Evolutionary conservation across 2,113 vertebrate genomes (phyloP), one percentile per base, ranked within the genome.

Genomic region (Acrocephalus kingi): DNA sequence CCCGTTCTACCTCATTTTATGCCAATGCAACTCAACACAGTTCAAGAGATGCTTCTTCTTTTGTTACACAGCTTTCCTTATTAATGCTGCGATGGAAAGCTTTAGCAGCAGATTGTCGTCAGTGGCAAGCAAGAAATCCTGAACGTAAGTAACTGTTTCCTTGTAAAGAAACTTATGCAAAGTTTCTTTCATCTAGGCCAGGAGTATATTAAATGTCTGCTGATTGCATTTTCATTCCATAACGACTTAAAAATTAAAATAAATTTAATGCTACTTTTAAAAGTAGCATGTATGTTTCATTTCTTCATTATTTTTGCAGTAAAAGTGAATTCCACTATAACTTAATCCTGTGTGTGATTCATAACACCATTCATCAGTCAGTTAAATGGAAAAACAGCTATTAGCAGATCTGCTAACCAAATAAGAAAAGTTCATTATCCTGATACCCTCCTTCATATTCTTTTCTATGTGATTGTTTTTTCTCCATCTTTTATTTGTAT

Each of bases 71-170:
- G 98, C 11, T 96, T 16, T 85, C 95, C 49, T 49, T 98, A 71
- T 95, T 97, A 91, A 73, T 85, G 68, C 78, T 78, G 87, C 90
- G 7, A 48, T 13, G 67, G 59, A 98, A 97, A 81, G 81, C 81
- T 93, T 90, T 98, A 84, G 23, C 66, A n/a, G 94, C 23, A 5
- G 97, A 98, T 68, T 67, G 33, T 54, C 68, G 4, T 64, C 93
- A 97, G 6, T 98, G 96, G 97, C 89, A 97, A 23, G 64, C 45
- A 11, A 96, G 66, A 95, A 89, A 16, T 67, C 98, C 97, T 80
- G 96, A 98, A 92, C 4, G 98, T 98, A 98, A 98, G 98, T 94
- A 63, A 39, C 16, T 63, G 9, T 48, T 63, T 84, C 15, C 9
- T 25, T 74, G 11, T 71, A 55, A 63, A 33, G 6, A n/a, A 72